phyloP scores from a whole-genome alignment of 2,797 vertebrate genomes.

The Lacerta agilis region DNA sequence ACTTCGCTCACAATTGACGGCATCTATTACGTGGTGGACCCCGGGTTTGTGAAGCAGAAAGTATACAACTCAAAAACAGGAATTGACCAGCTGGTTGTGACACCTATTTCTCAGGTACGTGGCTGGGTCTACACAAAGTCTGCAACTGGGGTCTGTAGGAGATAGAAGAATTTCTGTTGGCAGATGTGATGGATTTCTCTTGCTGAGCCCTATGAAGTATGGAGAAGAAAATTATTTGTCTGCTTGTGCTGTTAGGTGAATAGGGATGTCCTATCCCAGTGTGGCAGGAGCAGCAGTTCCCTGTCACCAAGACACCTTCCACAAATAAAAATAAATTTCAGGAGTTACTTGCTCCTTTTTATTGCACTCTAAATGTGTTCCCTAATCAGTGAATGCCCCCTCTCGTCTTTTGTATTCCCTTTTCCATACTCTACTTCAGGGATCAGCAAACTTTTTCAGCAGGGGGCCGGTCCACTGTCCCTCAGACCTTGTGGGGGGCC shows the following conservation, averaged over 20 bases:
- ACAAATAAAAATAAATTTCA: not conserved
- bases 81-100: conserved; percentile 98
- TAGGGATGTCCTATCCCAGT: not conserved
- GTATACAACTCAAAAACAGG: conserved; percentile 99
- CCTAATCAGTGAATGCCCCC: not conserved
- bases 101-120: conserved; percentile 94
- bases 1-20: conserved; percentile 97
- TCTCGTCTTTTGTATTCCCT: not conserved
- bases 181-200: not conserved
- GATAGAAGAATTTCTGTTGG: not conserved
- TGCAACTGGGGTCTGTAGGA: not conserved
- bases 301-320: not conserved
- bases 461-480: too few relatives aligned
- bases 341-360: not conserved
- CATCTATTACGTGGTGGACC: conserved; percentile 97
- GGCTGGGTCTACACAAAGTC: not conserved
- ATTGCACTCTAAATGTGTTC: too few relatives aligned
- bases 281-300: not conserved
- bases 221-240: not conserved
- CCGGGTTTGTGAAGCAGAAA: conserved; percentile 98
- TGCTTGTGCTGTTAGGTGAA: not conserved
- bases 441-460: too few relatives aligned
- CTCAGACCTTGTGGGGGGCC: too few relatives aligned
- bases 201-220: not conserved
- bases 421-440: not conserved